Percentiles rank a stretch among this genome's conserved stretches.
Conservation (phyloP, 2,113 vertebrate genomes). For the Steatornis caripensis region DNA sequence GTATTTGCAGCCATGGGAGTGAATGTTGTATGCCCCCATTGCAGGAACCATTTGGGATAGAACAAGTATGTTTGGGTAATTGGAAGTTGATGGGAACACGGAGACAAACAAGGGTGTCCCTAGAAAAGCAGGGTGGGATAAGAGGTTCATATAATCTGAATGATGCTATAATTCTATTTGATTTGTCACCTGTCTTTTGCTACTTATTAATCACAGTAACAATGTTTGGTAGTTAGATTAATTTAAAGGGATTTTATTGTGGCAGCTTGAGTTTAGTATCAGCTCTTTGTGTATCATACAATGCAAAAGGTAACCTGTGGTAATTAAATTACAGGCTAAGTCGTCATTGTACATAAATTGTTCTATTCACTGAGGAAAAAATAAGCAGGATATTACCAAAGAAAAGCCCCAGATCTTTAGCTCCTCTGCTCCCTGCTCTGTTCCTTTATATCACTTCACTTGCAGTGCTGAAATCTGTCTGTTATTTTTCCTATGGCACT, state of each 20-base stretch:
- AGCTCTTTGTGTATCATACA: not conserved
- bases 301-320: not conserved
- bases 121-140: not conserved
- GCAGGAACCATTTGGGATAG: not conserved
- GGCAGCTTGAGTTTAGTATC: conserved; percentile 13
- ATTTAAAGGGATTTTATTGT: conserved; percentile 10
- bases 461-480: not conserved
- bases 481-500: not conserved
- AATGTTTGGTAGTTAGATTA: not conserved
- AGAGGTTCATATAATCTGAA: not conserved
- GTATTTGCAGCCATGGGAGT: not conserved
- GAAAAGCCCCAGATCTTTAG: not conserved
- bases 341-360: not conserved
- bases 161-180: not conserved
- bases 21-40: accelerated
- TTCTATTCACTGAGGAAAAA: not conserved
- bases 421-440: not conserved
- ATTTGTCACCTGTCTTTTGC: conserved; percentile 20
- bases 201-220: not conserved
- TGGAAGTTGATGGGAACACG: not conserved
- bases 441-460: not conserved
- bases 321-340: conserved; percentile 19
- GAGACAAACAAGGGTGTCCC: not conserved
- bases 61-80: not conserved
- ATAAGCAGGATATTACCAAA: not conserved